phyloP scores from a whole-genome alignment of 2,888 invertebrate genomes.

The Synergus laeviventris region DNA sequence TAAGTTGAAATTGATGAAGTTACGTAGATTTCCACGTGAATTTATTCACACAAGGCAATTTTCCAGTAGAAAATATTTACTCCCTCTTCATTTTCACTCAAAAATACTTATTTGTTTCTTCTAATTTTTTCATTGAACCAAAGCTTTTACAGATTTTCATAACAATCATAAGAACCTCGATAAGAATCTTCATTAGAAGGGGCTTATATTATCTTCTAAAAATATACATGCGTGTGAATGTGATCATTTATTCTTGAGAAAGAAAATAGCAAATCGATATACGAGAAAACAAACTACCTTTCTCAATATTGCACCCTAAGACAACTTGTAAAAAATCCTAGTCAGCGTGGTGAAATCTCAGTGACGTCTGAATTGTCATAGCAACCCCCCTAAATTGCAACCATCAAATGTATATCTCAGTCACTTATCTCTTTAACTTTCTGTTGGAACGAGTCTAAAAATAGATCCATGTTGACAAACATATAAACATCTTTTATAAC shows the following conservation, averaged over 20 bases:
- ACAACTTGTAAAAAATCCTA: not conserved
- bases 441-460: not conserved
- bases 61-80: no score
- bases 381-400: conserved; percentile 54
- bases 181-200: not conserved
- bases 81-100: no score
- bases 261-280: not conserved
- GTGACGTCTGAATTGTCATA: conserved; percentile 62
- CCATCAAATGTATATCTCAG: not conserved
- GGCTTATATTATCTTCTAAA: not conserved
- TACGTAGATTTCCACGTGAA: no score
- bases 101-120: no score
- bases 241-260: not conserved
- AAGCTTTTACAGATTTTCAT: no score
- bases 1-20: no score
- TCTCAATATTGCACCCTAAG: not conserved
- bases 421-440: conserved; percentile 11
- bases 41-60: no score
- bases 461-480: not conserved
- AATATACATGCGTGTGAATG: not conserved
- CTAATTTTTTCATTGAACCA: no score
- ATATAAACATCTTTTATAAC: conserved; percentile 2
- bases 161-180: no score
- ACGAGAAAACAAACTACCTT: not conserved
- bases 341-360: not conserved